A percentile compares a stretch with the other conserved stretches of the same genome.
Evolutionary conservation across 2,888 invertebrate genomes (phyloP).

Genomic region (Brachyopa scutellaris): DNA sequence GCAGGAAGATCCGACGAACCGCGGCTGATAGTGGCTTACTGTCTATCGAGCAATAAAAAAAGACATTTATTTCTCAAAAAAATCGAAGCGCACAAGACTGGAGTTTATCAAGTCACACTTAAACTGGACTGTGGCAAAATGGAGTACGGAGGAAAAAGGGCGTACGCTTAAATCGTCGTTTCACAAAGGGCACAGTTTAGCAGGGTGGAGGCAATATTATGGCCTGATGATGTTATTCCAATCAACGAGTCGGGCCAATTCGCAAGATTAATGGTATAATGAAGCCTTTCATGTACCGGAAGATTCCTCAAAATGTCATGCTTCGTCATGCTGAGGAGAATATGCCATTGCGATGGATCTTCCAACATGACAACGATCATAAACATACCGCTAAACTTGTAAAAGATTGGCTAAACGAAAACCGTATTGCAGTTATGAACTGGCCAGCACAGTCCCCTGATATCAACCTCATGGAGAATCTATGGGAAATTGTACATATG

Average conservation of each 20-base stretch:
- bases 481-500: neutral
- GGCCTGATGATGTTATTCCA: neutral
- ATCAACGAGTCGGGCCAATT: neutral
- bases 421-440: neutral
- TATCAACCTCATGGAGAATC: neutral
- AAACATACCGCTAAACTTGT: neutral
- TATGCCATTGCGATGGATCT: neutral
- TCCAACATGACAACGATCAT: neutral
- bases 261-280: neutral
- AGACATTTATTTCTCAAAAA: neutral
- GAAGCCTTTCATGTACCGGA: too few species aligned
- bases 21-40: neutral
- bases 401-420: neutral
- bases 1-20: neutral
- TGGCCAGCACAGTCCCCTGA: neutral
- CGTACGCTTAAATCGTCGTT: neutral
- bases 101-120: neutral
- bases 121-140: conserved; percentile 2
- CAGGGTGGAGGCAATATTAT: neutral
- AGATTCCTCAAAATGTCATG: too few species aligned
- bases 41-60: conserved; percentile 1
- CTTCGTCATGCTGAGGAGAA: neutral
- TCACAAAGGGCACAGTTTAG: neutral
- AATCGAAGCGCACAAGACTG: neutral
- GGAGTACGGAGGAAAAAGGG: neutral